These are phyloP conservation scores for Anabacerthia variegaticeps DNA, from an alignment of 2,797 vertebrate genomes.

Conservation along the genomic window DNA sequence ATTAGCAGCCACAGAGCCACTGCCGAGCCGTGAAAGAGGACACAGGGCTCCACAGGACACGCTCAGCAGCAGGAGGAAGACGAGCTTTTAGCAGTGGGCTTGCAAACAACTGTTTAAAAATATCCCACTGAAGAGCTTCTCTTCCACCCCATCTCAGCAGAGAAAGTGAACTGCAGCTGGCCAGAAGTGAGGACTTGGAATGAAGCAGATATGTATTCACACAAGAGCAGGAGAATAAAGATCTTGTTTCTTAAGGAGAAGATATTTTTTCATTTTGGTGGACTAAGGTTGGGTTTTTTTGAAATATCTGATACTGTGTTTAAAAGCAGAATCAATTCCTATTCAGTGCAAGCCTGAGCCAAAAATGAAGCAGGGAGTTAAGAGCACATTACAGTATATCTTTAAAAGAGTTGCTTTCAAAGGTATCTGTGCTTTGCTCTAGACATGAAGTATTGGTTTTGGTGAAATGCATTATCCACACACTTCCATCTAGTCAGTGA, in stretches of 20 bases:
- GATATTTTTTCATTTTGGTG: not conserved
- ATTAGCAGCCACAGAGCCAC: conserved; percentile 76
- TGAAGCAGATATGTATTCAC: accelerated
- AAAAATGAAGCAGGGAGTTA: not conserved
- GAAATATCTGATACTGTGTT: not conserved
- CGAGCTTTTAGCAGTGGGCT: not conserved
- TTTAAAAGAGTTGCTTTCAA: not conserved
- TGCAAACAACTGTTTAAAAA: not conserved
- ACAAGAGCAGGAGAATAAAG: not conserved
- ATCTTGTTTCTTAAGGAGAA: not conserved
- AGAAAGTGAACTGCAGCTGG: not conserved
- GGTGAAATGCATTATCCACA: not conserved
- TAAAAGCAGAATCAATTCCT: not conserved
- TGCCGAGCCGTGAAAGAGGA: not conserved
- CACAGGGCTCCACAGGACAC: not conserved
- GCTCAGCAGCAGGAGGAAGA: not conserved
- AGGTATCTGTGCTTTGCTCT: not conserved
- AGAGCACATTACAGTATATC: conserved; percentile 3
- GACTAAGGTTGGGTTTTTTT: accelerated
- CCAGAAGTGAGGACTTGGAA: not conserved
- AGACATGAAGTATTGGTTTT: not conserved
- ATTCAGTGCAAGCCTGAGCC: not conserved
- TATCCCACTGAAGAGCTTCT: not conserved
- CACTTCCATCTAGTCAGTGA: not conserved
- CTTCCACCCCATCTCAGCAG: not conserved